phyloP scores from a whole-genome alignment of 2,113 vertebrate genomes.

The Oreotrochilus melanogaster region DNA sequence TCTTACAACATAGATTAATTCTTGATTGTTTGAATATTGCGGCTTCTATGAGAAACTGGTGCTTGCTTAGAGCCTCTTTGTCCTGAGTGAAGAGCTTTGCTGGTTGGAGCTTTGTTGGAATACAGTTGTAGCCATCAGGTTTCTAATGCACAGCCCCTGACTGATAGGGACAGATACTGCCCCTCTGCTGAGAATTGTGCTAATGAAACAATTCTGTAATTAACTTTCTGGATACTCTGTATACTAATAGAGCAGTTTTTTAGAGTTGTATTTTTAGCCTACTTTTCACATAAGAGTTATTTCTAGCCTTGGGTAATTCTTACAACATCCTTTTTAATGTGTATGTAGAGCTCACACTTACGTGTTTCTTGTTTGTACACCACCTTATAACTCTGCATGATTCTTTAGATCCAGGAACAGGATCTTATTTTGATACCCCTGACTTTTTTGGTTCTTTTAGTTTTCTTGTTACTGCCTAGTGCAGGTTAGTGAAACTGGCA shows the following conservation, averaged over 20 bases:
- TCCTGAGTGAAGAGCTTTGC: neutral
- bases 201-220: slow-evolving; percentile 24
- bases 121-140: slow-evolving; percentile 18
- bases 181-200: slow-evolving; percentile 23
- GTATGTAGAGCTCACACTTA: slow-evolving; percentile 12
- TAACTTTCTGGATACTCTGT: neutral
- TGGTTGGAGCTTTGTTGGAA: slow-evolving; percentile 33
- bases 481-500: slow-evolving; percentile 24
- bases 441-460: slow-evolving; percentile 21
- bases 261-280: slow-evolving; percentile 14
- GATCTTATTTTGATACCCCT: slow-evolving; percentile 38
- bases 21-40: slow-evolving; percentile 24
- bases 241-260: slow-evolving; percentile 1
- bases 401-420: neutral
- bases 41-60: slow-evolving; percentile 30
- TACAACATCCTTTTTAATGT: slow-evolving; percentile 14
- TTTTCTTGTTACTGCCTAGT: slow-evolving; percentile 36
- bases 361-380: slow-evolving; percentile 36
- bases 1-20: slow-evolving; percentile 8
- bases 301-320: slow-evolving; percentile 28
- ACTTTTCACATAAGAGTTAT: neutral
- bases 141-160: neutral
- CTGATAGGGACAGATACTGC: neutral
- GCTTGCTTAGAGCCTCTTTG: neutral
- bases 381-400: neutral